These are phyloP conservation scores for Accipiter virgatus DNA, from an alignment of 2,113 vertebrate genomes.

Conservation along the genomic window DNA sequence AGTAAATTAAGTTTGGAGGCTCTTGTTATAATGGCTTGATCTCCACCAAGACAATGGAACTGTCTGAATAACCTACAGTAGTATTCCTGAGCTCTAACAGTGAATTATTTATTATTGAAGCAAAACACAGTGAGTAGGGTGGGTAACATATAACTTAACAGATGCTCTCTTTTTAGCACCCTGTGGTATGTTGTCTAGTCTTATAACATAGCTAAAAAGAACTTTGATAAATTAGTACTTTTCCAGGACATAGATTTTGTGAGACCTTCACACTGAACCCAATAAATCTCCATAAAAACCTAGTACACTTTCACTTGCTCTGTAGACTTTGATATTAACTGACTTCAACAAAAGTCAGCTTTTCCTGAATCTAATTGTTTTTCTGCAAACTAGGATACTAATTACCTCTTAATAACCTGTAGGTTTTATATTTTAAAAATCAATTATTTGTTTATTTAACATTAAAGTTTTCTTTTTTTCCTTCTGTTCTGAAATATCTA, in stretches of 20 bases:
- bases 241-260: neutral
- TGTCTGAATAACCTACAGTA: neutral
- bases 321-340: neutral
- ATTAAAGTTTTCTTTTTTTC: neutral
- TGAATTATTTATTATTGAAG: neutral
- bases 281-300: neutral
- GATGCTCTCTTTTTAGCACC: neutral
- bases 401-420: neutral
- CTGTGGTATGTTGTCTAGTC: neutral
- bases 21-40: neutral
- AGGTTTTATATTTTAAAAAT: neutral
- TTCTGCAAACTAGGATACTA: neutral
- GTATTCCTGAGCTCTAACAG: neutral
- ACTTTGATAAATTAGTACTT: neutral
- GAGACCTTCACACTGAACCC: neutral
- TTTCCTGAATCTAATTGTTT: neutral
- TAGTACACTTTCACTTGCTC: neutral
- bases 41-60: neutral
- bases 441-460: neutral
- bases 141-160: neutral
- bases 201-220: neutral
- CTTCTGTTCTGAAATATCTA: conserved; percentile 22
- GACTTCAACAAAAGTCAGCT: neutral
- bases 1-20: neutral
- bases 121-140: neutral